Base-by-base conservation (phyloP, 2,888 invertebrate species). In the Ochlodes sylvanus region DNA sequence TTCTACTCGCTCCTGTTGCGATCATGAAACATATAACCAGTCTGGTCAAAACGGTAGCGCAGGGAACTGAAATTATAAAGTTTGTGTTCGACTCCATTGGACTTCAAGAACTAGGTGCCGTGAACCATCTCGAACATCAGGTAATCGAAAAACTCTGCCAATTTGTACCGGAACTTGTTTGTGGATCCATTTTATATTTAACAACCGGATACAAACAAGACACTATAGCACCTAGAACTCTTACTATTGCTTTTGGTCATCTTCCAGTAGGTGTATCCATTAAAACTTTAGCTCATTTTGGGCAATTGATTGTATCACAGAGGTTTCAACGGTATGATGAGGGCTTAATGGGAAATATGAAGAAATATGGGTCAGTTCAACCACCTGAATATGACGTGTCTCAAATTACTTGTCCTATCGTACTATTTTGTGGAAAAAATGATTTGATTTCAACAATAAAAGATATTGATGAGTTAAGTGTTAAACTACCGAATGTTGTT, bases 361-460 rank as follows among this genome's bases (percentile, higher is more conserved):
- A 76, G 67, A 80, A 80, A 44, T 94, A 94, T 70, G 88, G 89
- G 0, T 73, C 75, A 27, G 32, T 72, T 0, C 78, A 69, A 3
- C 85, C 93, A n/a, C 90, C 92, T 10, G 74, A 78, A 42, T 94
- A 93, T 71, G 82, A 92, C 44, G 66, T 93, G 0, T 82, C 86
- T 1, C 74, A 72, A 38, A 76, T 91, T 14, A 80, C 83, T 1
- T 84, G 92, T 1, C 90, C 92, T 1, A 79, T 91, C 2, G 79
- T 89, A 0, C 72, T 94, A n/a, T 79, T 93, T 42, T 81, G 80
- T 69, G 88, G 83, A 1, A 62, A 76, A 62, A 95, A 95, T 67
- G 97, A 97, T 82, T 94, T 94, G 92, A 76, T 97, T 5, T 95
- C 96, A 2, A 84, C 93, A 21, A 79, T 94, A 38, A 82, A 93